Percentiles rank a stretch among this genome's conserved stretches.
Evolutionary conservation across 2,888 invertebrate genomes (phyloP).

Genomic region (Caenorhabditis sp.): DNA sequence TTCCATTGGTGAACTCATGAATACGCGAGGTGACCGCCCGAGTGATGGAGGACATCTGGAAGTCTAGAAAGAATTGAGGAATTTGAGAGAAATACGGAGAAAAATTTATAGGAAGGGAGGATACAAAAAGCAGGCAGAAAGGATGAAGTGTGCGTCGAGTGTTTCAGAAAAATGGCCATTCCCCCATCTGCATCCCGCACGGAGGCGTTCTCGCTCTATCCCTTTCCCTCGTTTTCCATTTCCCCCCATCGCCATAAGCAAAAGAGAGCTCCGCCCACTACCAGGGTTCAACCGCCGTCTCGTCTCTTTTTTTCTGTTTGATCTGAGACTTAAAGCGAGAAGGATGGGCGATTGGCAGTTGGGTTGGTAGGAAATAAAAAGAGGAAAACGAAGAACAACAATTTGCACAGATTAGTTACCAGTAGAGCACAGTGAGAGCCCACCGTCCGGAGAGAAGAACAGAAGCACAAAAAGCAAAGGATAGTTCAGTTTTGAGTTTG

Average conservation of each 20-base stretch:
- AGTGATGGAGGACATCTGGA: constrained; percentile 62
- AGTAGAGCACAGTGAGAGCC: constrained; percentile 7
- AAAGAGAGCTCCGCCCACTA: constrained; percentile 50
- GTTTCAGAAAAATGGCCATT: constrained; percentile 32
- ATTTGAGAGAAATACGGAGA: background rate
- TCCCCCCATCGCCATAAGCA: constrained; percentile 26
- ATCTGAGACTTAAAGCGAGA: constrained; percentile 47
- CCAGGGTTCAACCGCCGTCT: constrained; percentile 28
- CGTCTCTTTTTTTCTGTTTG: constrained; percentile 38
- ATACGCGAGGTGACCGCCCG: constrained; percentile 63
- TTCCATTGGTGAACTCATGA: constrained; percentile 57
- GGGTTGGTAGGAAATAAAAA: no score
- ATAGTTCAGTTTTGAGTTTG: constrained; percentile 60
- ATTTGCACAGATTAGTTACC: constrained; percentile 39
- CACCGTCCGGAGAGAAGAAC: background rate
- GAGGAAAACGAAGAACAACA: constrained; percentile 18
- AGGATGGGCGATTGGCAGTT: constrained; percentile 5
- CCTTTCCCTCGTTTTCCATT: constrained; percentile 7
- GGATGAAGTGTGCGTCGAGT: background rate
- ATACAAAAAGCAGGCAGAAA: no score
- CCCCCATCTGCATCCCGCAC: background rate
- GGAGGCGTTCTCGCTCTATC: constrained; percentile 48
- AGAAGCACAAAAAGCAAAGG: constrained; percentile 20
- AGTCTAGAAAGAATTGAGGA: no score
- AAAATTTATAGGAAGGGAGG: background rate